These are phyloP conservation scores for Acanthosoma haemorrhoidale DNA, from an alignment of 2,888 invertebrate species.

Conservation along the genomic window DNA sequence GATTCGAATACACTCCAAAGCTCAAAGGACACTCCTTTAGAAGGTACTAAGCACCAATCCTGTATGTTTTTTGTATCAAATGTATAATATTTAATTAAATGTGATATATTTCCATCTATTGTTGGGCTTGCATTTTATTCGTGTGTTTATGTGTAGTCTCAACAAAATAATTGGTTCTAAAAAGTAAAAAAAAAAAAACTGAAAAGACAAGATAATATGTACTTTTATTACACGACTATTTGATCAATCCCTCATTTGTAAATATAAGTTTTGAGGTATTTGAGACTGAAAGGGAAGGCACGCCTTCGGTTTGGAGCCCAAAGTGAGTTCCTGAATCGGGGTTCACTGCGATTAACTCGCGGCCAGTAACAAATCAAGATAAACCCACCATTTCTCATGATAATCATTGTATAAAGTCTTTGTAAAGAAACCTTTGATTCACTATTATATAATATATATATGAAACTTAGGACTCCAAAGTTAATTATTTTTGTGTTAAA, in stretches of 20 bases:
- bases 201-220: slow-evolving; percentile 27
- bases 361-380: slow-evolving; percentile 9
- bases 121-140: slow-evolving; percentile 46
- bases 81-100: slow-evolving; percentile 43
- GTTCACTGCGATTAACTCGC: slow-evolving; percentile 9
- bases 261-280: slow-evolving; percentile 40
- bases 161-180: slow-evolving; percentile 32
- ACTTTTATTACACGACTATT: slow-evolving; percentile 6
- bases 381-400: slow-evolving; percentile 22
- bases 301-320: slow-evolving; percentile 32
- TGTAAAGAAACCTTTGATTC: slow-evolving; percentile 15
- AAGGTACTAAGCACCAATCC: slow-evolving; percentile 23
- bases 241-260: slow-evolving; percentile 39
- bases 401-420: slow-evolving; percentile 28
- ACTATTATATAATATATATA: slow-evolving; percentile 10
- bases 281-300: slow-evolving; percentile 49
- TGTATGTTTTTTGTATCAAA: slow-evolving; percentile 17
- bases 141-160: slow-evolving; percentile 40
- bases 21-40: slow-evolving; percentile 13
- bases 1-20: background rate
- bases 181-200: slow-evolving; percentile 41
- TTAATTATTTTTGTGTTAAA: slow-evolving; percentile 31
- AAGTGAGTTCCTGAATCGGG: slow-evolving; percentile 15
- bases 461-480: slow-evolving; percentile 31
- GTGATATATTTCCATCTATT: slow-evolving; percentile 50